Conservation (phyloP, 2,113 vertebrate genomes). For the Phoenicopterus ruber region DNA sequence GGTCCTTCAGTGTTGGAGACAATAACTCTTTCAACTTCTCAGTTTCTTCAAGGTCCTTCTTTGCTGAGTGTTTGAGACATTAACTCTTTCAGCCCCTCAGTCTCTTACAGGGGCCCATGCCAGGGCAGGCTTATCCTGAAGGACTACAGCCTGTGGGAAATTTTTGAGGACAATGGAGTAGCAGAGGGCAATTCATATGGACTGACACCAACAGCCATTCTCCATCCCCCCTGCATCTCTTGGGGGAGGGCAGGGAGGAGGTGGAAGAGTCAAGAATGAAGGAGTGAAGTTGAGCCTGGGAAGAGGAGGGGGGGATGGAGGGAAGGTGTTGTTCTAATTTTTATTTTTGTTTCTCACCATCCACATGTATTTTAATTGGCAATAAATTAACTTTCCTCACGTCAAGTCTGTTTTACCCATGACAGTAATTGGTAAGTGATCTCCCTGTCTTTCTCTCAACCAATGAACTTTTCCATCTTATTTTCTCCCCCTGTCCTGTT, state of each 20-base stretch:
- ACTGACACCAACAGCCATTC: neutral
- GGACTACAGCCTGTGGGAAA: neutral
- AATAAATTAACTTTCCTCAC: neutral
- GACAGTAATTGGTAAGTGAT: neutral
- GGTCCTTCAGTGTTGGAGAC: no score
- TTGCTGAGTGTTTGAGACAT: no score
- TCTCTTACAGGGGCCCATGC: no score
- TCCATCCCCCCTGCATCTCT: accelerated
- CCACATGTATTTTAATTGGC: neutral
- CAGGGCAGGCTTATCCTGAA: neutral
- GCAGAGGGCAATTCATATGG: neutral
- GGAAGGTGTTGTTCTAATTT: neutral
- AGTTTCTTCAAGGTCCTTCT: no score
- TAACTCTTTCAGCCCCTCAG: no score
- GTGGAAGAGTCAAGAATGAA: neutral
- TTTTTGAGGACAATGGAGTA: accelerated
- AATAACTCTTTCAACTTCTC: no score
- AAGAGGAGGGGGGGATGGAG: accelerated
- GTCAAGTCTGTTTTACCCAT: neutral
- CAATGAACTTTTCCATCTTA: neutral
- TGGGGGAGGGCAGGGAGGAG: no score
- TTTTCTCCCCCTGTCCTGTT: neutral
- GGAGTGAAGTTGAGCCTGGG: neutral
- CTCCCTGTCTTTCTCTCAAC: neutral
- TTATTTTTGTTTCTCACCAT: neutral